A percentile compares a stretch with the other conserved stretches of the same genome.
These are phyloP conservation scores for Pungitius pungitius DNA, from an alignment of 2,113 vertebrate genomes.

Conservation along the genomic window DNA sequence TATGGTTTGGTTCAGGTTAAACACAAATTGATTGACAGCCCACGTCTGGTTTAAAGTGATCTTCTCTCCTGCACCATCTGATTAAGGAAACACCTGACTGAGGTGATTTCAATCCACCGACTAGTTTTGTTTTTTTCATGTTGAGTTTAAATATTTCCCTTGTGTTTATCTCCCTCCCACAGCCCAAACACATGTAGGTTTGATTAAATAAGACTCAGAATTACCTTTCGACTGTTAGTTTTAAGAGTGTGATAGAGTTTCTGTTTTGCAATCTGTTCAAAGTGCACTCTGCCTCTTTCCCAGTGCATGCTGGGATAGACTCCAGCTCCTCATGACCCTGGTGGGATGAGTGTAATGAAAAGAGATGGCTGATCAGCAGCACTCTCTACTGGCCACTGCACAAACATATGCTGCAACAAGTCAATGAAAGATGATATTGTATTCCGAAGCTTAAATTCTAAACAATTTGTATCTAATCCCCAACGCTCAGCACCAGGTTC, in stretches of 20 bases:
- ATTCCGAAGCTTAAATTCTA: background rate
- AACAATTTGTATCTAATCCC: background rate
- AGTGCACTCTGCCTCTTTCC: background rate
- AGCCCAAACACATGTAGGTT: background rate
- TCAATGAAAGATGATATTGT: background rate
- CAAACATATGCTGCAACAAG: background rate
- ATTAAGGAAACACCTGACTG: background rate
- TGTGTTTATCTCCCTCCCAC: background rate
- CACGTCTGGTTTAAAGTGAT: background rate
- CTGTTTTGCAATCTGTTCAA: slow-evolving; percentile 1
- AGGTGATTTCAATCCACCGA: background rate
- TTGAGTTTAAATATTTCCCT: slow-evolving; percentile 7
- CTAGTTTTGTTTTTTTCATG: slow-evolving; percentile 5
- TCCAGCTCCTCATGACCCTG: background rate
- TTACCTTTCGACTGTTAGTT: background rate
- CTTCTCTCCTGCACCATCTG: background rate
- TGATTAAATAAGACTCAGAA: background rate
- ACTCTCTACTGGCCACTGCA: slow-evolving; percentile 53
- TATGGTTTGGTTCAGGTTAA: background rate
- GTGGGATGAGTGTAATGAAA: background rate
- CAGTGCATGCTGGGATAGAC: background rate
- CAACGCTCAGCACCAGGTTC: background rate
- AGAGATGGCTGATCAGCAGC: slow-evolving; percentile 39
- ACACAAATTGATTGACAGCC: background rate
- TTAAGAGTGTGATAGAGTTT: background rate